Conservation (phyloP, 2,888 invertebrate genomes). For the Cylindroiulus punctatus region DNA sequence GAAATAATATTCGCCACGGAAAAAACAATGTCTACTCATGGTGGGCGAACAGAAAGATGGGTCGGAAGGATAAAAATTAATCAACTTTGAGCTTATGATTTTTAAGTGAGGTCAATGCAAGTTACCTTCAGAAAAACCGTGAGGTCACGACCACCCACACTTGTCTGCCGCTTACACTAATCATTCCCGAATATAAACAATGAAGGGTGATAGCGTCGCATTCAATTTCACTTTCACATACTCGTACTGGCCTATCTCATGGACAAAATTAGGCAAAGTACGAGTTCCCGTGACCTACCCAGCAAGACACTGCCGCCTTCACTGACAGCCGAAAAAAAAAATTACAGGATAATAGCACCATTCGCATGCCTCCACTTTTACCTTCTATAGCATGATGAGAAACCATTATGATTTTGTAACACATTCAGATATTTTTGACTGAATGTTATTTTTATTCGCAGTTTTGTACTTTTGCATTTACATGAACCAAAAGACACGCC, state of each 20-base stretch:
- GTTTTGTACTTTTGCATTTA: neutral
- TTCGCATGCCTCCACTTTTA: neutral
- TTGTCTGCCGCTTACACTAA: neutral
- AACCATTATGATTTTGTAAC: neutral
- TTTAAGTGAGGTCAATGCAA: neutral
- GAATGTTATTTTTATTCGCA: neutral
- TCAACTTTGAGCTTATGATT: neutral
- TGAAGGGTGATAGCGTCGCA: conserved; percentile 3
- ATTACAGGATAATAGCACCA: conserved; percentile 13
- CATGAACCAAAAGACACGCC: neutral
- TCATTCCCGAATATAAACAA: conserved; percentile 38
- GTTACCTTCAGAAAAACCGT: conserved; percentile 38
- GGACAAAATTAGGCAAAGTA: neutral
- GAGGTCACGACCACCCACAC: conserved; percentile 29
- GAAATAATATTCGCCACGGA: neutral
- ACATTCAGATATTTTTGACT: neutral
- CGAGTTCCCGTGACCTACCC: conserved; percentile 23
- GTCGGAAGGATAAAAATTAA: conserved; percentile 33
- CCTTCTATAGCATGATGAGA: neutral
- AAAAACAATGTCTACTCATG: neutral
- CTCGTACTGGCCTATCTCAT: conserved; percentile 3
- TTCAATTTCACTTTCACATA: conserved; percentile 19
- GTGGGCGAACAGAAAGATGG: conserved; percentile 4
- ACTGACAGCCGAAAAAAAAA: neutral
- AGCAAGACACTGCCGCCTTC: conserved; percentile 20